Conservation (phyloP, 1,140 invertebrate species). For the Parasteatoda tepidariorum region DNA sequence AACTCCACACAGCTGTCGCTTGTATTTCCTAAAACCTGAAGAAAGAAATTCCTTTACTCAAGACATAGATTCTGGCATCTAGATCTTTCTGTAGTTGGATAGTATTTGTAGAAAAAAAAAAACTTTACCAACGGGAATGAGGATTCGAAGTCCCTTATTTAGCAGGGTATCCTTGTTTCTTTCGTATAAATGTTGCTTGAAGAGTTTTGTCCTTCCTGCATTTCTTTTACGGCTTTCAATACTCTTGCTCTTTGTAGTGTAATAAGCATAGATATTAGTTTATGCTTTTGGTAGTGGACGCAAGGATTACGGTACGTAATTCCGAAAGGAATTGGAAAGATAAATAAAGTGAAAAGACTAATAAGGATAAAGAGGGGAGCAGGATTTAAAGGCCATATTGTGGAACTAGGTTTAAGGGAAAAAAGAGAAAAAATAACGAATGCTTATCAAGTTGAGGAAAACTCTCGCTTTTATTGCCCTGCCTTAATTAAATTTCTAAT, state of each 20-base stretch:
- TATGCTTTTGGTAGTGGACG: slow-evolving; percentile 12
- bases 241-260: slow-evolving; percentile 7
- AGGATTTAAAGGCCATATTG: too few relatives aligned
- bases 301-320: slow-evolving; percentile 20
- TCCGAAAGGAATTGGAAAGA: slow-evolving; percentile 11
- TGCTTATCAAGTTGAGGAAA: neutral
- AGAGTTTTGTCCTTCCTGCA: neutral
- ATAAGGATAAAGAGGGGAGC: too few relatives aligned
- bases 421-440: too few relatives aligned
- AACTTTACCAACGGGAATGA: slow-evolving; percentile 28
- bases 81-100: slow-evolving; percentile 40
- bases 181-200: slow-evolving; percentile 49
- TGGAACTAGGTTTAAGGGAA: too few relatives aligned
- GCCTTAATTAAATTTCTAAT: too few relatives aligned
- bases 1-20: slow-evolving; percentile 51
- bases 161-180: slow-evolving; percentile 39
- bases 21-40: neutral
- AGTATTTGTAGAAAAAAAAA: slow-evolving; percentile 44
- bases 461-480: neutral
- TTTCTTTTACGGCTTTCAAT: neutral
- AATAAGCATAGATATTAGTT: slow-evolving; percentile 46
- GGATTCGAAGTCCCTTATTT: slow-evolving; percentile 51
- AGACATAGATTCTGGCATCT: slow-evolving; percentile 40
- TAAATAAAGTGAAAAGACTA: slow-evolving; percentile 14
- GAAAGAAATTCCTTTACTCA: slow-evolving; percentile 25